These are phyloP conservation scores for Cyanoliseus patagonus DNA, from an alignment of 2,113 vertebrate species.

Conservation along the genomic window DNA sequence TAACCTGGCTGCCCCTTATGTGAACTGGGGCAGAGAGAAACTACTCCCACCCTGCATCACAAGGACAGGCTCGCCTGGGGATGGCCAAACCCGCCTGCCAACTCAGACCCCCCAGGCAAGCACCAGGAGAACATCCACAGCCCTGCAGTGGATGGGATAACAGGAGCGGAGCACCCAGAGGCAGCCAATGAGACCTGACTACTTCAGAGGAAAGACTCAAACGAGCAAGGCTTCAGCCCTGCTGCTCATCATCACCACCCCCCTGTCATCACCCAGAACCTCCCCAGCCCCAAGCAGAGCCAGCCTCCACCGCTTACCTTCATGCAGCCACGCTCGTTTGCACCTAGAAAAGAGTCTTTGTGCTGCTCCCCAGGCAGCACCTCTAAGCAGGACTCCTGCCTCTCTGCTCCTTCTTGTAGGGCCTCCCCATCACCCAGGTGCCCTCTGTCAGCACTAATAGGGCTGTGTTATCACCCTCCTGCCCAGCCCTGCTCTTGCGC, in stretches of 20 bases:
- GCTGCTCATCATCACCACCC: neutral
- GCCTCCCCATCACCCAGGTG: neutral
- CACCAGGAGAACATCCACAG: neutral
- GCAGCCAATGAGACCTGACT: neutral
- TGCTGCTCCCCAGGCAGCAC: rapidly evolving
- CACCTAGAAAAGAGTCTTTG: rapidly evolving
- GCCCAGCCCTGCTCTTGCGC: neutral
- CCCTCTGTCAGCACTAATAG: neutral
- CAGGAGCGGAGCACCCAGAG: neutral
- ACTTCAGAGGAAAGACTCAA: neutral
- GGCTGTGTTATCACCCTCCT: neutral
- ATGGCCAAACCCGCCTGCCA: neutral
- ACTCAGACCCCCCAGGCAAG: neutral
- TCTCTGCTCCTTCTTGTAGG: neutral
- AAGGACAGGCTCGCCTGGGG: neutral
- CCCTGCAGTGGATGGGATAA: neutral
- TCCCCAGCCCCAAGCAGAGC: neutral
- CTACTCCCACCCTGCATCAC: neutral
- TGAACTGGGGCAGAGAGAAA: neutral
- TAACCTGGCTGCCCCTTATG: neutral
- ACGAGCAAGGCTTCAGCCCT: neutral
- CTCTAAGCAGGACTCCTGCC: too few species aligned
- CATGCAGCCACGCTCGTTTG: rapidly evolving
- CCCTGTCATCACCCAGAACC: neutral
- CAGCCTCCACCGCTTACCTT: neutral